Evolutionary conservation across 2,113 vertebrate genomes (phyloP).

Genomic region (Mystacornis crossleyi): DNA sequence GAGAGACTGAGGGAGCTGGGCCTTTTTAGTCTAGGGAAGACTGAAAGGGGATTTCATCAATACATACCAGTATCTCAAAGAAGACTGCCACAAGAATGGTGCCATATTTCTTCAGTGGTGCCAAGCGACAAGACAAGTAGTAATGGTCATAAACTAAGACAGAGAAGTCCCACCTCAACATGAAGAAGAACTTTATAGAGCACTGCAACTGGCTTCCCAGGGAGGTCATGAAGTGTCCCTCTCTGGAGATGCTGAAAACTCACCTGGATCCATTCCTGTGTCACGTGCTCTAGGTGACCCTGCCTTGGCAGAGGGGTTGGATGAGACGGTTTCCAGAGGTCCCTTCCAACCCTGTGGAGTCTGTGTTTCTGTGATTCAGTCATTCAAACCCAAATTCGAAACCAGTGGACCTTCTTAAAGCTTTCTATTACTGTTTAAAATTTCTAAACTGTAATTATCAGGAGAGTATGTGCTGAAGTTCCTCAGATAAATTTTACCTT

Average conservation of each 20-base stretch:
- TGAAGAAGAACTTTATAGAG: neutral
- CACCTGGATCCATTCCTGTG: neutral
- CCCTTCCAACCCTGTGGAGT: neutral
- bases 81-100: neutral
- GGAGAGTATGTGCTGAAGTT: neutral
- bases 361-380: neutral
- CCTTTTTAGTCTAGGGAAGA: neutral
- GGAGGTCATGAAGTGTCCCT: neutral
- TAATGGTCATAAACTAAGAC: neutral
- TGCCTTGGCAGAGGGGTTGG: neutral
- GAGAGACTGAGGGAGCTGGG: neutral
- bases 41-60: neutral
- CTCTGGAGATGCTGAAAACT: neutral
- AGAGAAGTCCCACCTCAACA: neutral
- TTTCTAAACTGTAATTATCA: neutral
- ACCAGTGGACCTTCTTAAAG: neutral
- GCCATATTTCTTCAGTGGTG: neutral
- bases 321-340: neutral
- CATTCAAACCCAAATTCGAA: neutral
- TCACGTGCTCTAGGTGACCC: neutral
- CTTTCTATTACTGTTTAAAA: neutral
- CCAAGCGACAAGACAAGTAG: neutral
- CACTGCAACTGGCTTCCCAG: neutral
- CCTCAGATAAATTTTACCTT: neutral
- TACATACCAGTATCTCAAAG: neutral